These are phyloP conservation scores for Formica exsecta DNA, from an alignment of 1,140 invertebrate genomes.

Conservation along the genomic window DNA sequence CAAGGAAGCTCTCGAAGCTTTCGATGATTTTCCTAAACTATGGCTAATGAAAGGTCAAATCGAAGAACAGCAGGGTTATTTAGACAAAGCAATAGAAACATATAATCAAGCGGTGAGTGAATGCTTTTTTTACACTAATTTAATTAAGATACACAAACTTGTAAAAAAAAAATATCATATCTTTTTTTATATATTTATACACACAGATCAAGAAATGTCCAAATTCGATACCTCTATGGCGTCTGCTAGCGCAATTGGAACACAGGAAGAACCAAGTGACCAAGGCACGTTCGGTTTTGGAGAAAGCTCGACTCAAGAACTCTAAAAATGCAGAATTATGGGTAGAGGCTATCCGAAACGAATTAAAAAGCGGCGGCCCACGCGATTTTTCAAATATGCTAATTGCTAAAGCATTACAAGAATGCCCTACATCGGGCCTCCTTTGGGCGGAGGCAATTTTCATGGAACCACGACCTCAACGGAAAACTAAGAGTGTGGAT, in stretches of 20 bases:
- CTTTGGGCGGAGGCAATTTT: slow-evolving; percentile 99
- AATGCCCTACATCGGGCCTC: slow-evolving; percentile 97
- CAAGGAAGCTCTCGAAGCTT: slow-evolving; percentile 96
- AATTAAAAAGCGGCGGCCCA: slow-evolving; percentile 91
- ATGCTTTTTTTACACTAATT: slow-evolving; percentile 32
- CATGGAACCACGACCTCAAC: slow-evolving; percentile 96
- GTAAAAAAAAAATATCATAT: background rate
- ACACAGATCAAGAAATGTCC: slow-evolving; percentile 96
- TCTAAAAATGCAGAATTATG: slow-evolving; percentile 96
- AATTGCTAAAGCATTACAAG: slow-evolving; percentile 97
- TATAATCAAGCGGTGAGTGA: slow-evolving; percentile 93
- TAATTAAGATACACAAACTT: background rate
- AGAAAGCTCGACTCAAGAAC: slow-evolving; percentile 97
- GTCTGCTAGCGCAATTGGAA: slow-evolving; percentile 95
- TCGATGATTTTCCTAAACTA: slow-evolving; percentile 97
- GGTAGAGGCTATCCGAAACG: slow-evolving; percentile 97
- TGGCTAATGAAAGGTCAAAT: slow-evolving; percentile 99
- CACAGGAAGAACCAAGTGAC: slow-evolving; percentile 94
- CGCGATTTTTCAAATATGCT: slow-evolving; percentile 96
- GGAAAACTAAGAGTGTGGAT: slow-evolving; percentile 99
- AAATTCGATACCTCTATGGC: slow-evolving; percentile 96
- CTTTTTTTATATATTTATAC: background rate
- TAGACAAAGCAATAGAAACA: slow-evolving; percentile 94
- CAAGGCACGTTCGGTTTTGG: slow-evolving; percentile 98
- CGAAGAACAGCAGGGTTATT: slow-evolving; percentile 93